Evolutionary conservation across 1,140 invertebrate species (phyloP).

Genomic region (Acromyrmex echinatior): DNA sequence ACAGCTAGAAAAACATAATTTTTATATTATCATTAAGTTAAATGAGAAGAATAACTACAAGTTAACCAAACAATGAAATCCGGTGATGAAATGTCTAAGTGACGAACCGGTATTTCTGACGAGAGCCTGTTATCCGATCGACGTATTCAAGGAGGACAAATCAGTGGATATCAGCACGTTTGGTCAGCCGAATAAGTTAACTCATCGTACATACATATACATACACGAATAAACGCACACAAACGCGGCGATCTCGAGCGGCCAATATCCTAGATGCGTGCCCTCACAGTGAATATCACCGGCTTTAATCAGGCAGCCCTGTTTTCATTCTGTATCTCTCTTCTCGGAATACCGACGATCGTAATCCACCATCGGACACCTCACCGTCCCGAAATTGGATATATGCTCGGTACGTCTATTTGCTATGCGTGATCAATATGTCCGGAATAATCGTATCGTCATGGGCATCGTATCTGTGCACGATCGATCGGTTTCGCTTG

Average conservation of each 20-base stretch:
- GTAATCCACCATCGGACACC: constrained; percentile 44
- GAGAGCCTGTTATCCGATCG: not conserved
- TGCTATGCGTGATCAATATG: constrained; percentile 61
- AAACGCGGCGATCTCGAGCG: not conserved
- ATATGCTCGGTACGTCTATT: constrained; percentile 46
- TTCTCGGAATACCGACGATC: constrained; percentile 34
- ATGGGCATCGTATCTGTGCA: not conserved
- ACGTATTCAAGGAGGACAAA: constrained; percentile 21
- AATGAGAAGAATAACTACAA: too few relatives aligned
- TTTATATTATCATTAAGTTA: too few relatives aligned
- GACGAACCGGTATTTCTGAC: constrained; percentile 21
- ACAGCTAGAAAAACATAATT: too few relatives aligned
- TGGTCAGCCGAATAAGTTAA: constrained; percentile 45
- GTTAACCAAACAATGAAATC: too few relatives aligned
- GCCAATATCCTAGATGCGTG: not conserved
- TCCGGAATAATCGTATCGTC: constrained; percentile 33
- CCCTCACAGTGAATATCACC: constrained; percentile 2
- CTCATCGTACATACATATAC: not conserved
- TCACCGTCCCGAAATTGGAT: constrained; percentile 45
- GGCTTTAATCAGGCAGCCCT: constrained; percentile 44
- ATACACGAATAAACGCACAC: not conserved
- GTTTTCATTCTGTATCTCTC: constrained; percentile 32
- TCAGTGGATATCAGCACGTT: constrained; percentile 38
- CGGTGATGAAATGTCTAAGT: not conserved
- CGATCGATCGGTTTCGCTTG: constrained; percentile 44